Percentiles rank a stretch among this genome's conserved stretches.
Conservation (phyloP, 2,888 invertebrate genomes). For the Agriopis leucophaearia region DNA sequence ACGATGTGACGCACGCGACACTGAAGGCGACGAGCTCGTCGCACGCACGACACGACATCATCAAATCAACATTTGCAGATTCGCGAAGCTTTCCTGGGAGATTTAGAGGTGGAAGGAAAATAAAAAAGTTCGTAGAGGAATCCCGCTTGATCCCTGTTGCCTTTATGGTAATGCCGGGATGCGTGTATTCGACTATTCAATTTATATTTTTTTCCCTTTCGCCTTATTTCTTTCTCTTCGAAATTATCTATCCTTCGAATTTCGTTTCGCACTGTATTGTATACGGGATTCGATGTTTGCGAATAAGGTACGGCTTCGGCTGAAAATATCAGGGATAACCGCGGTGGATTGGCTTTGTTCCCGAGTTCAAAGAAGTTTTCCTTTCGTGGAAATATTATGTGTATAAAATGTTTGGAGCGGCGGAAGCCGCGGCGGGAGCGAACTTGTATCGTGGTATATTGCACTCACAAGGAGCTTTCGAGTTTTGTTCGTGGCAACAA, state of each 20-base stretch:
- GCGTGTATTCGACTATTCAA: constrained; percentile 86
- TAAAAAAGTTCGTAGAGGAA: constrained; percentile 86
- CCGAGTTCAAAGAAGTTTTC: constrained; percentile 85
- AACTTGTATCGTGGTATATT: constrained; percentile 62
- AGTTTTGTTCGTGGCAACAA: constrained; percentile 56
- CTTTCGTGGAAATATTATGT: constrained; percentile 75
- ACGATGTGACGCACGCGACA: constrained; percentile 27
- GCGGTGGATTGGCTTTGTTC: constrained; percentile 84
- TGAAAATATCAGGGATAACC: constrained; percentile 84
- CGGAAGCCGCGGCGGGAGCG: constrained; percentile 52
- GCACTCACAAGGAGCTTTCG: constrained; percentile 52
- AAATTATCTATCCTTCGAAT: constrained; percentile 86
- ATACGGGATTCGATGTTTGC: constrained; percentile 83
- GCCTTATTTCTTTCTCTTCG: constrained; percentile 83
- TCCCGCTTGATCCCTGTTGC: constrained; percentile 85
- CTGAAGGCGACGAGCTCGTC: constrained; percentile 51
- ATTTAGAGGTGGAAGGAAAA: constrained; percentile 87
- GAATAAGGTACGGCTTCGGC: constrained; percentile 83
- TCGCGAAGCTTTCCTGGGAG: constrained; percentile 85
- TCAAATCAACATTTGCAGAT: constrained; percentile 87
- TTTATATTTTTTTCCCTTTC: constrained; percentile 85
- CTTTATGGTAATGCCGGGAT: constrained; percentile 86
- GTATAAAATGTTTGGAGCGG: constrained; percentile 69
- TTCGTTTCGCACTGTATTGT: constrained; percentile 87
- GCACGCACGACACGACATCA: constrained; percentile 69